These are phyloP conservation scores for Odontophorus gujanensis DNA, from an alignment of 2,113 vertebrate genomes.

Conservation along the genomic window DNA sequence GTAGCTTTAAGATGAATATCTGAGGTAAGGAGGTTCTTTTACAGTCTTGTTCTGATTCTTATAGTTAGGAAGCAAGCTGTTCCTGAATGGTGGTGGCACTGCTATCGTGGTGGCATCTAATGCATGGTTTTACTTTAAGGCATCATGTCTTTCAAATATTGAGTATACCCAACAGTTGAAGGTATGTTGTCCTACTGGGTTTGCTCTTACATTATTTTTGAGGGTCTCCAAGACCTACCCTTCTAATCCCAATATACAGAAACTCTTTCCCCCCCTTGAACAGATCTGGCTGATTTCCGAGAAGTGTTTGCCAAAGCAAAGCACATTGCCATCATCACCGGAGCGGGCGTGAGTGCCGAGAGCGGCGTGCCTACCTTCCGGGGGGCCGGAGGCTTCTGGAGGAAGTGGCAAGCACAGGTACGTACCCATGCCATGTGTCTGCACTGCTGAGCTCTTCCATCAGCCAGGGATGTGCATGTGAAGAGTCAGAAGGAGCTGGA, in stretches of 20 bases:
- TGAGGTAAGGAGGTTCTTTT: not conserved
- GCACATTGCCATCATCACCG: conserved; percentile 92
- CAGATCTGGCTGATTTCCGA: conserved; percentile 91
- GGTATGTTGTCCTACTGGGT: not conserved
- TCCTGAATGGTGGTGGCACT: not conserved
- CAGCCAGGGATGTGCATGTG: rapidly evolving
- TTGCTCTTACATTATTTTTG: not conserved
- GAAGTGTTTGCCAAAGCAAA: conserved; percentile 89
- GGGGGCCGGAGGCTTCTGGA: conserved; percentile 91
- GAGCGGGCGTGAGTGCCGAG: conserved; percentile 92
- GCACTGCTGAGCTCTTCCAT: rapidly evolving
- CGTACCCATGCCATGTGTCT: rapidly evolving
- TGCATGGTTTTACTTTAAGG: not conserved
- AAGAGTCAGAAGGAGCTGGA: not conserved
- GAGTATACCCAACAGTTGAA: rapidly evolving
- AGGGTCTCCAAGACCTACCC: not conserved
- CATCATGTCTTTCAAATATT: not conserved
- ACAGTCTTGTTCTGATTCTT: not conserved
- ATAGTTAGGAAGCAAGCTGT: not conserved
- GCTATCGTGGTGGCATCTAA: rapidly evolving
- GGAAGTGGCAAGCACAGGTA: conserved; percentile 95
- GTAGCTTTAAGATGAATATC: not conserved
- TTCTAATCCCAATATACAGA: not conserved
- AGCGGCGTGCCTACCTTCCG: conserved; percentile 93
- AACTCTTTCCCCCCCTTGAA: not conserved